Evolutionary conservation across 2,113 vertebrate species (phyloP), one percentile per base, ranked within the genome.

Genomic region (Pseudorhombus dupliciocellatus): DNA sequence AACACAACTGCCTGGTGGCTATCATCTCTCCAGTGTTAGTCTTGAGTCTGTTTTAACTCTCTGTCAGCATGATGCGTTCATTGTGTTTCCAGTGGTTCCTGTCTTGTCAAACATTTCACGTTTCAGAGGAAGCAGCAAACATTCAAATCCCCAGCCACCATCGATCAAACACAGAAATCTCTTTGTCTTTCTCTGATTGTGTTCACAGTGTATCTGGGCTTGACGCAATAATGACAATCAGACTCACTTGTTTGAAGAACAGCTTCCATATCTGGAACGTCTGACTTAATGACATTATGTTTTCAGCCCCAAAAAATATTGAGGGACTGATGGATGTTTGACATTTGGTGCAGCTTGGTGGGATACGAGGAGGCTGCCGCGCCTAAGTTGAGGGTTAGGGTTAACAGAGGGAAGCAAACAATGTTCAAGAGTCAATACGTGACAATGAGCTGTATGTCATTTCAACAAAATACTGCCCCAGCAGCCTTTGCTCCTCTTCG

Each of bases 381-480:
- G 34, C 34, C 34, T 4, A 11, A 2, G 34, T 11, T 37, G 34
- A 37, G 34, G 26, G 34, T 37, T n/a, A 28, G n/a, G n/a, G 21
- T 63, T 51, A 34, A 59, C 37, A 37, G 22, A 55, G 44, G 4
- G 44, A 37, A 16, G 21, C 31, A 20, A 46, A 7, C 18, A 54
- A 34, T 67, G 31, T 24, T 22, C 18, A 22, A 62, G 20, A 22
- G 16, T 61, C 1, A 48, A 1, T 21, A 34, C 16, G 31, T 16
- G 69, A 62, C 60, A 66, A 46, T 53, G 64, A 37, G 24, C 34
- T 70, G 66, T 77, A 65, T 57, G 66, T 58, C 31, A 16, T n/a
- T n/a, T n/a, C 37, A 60, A 50, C 18, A 50, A 50, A n/a, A 50
- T 20, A 20, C 20, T 7, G 20, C 21, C n/a, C 25, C 5, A 21